These are phyloP conservation scores for Boloria euphrosyne DNA, from an alignment of 2,888 invertebrate genomes.

Conservation along the genomic window DNA sequence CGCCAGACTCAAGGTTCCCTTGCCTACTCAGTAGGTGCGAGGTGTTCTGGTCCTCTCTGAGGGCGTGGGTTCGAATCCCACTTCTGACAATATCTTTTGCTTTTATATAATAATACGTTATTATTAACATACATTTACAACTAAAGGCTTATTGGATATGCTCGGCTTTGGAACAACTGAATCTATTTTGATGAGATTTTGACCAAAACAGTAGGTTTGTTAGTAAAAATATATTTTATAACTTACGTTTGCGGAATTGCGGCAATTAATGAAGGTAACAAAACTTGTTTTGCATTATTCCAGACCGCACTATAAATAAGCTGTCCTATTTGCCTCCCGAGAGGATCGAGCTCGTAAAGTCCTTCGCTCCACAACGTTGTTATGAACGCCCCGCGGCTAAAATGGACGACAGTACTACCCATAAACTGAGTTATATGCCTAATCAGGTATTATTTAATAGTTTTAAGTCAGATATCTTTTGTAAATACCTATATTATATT, in stretches of 20 bases:
- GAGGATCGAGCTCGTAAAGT: conserved; percentile 59
- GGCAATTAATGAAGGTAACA: neutral
- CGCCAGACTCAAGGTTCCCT: no score
- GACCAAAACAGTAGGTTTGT: neutral
- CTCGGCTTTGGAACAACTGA: no score
- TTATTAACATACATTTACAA: no score
- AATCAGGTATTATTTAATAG: conserved; percentile 54
- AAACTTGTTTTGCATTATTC: conserved; percentile 24
- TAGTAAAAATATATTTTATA: neutral
- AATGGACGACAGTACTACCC: conserved; percentile 80
- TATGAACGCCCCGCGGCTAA: conserved; percentile 77
- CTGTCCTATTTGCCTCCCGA: conserved; percentile 84
- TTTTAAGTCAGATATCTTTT: no score
- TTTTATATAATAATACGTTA: no score
- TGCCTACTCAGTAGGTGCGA: no score
- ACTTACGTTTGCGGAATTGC: no score
- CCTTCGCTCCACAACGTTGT: conserved; percentile 74
- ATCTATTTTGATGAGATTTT: no score
- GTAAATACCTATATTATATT: neutral
- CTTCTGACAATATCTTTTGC: no score
- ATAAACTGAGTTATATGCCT: conserved; percentile 81
- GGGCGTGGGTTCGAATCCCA: no score
- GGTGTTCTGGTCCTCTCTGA: no score
- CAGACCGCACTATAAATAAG: conserved; percentile 84
- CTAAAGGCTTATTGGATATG: no score